Conservation (phyloP, 2,797 vertebrate genomes). For the Hippoglossus hippoglossus region DNA sequence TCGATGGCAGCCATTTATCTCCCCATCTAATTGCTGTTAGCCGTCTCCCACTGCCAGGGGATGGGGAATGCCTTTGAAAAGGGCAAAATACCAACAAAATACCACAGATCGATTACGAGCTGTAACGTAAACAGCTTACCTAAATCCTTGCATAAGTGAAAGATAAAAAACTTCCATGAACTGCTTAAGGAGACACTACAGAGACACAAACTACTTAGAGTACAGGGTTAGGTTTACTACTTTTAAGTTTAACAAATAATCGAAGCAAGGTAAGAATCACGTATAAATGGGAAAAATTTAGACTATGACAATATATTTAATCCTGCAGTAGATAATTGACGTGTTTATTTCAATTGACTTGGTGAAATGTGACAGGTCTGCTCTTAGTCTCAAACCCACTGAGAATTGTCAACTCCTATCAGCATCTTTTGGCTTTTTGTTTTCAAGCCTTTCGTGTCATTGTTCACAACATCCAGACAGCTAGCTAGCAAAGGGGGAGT, state of each 20-base stretch:
- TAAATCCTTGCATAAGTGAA: conserved; percentile 16
- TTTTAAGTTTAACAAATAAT: background rate
- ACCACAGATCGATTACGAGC: conserved; percentile 39
- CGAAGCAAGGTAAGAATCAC: background rate
- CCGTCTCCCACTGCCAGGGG: conserved; percentile 42
- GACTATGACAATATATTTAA: background rate
- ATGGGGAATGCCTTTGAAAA: conserved; percentile 30
- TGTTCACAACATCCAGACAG: no score
- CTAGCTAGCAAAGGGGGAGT: no score
- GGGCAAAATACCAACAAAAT: conserved; percentile 18
- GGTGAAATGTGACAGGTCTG: no score
- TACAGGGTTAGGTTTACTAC: background rate
- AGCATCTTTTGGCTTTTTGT: background rate
- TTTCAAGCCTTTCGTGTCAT: no score
- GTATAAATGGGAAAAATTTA: background rate
- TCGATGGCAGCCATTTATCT: conserved; percentile 73
- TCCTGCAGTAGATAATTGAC: background rate
- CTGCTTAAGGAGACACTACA: background rate
- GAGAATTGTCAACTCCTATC: background rate
- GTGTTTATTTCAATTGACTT: background rate
- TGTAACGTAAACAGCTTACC: conserved; percentile 37
- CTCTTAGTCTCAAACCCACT: background rate
- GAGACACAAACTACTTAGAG: background rate
- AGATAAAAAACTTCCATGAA: conserved; percentile 5
- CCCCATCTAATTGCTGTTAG: conserved; percentile 65